phyloP scores from a whole-genome alignment of 2,797 vertebrate genomes.

The Anisognathus igniventris region DNA sequence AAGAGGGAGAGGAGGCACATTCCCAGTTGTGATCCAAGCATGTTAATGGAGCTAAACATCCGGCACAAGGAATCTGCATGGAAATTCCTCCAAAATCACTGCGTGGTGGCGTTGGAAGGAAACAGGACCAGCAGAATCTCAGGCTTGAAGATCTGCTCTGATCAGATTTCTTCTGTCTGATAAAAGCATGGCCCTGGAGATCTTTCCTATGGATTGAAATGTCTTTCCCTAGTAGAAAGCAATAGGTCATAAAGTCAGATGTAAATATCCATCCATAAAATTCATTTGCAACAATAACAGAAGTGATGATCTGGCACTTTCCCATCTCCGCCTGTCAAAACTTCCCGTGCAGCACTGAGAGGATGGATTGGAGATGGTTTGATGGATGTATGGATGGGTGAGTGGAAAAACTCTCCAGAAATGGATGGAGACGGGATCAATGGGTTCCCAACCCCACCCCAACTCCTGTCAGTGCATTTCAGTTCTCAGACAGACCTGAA shows the following conservation, averaged over 20 bases:
- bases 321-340: neutral
- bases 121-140: neutral
- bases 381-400: neutral
- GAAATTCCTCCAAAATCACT: neutral
- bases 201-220: neutral
- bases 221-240: neutral
- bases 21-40: neutral
- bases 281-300: slow-evolving; percentile 31
- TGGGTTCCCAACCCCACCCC: neutral
- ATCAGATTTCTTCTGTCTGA: neutral
- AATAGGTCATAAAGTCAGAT: neutral
- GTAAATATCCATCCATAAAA: slow-evolving; percentile 26
- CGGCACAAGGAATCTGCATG: neutral
- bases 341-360: neutral
- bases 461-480: neutral
- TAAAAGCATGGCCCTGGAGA: neutral
- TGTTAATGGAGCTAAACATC: neutral
- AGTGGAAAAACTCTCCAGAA: neutral
- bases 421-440: neutral
- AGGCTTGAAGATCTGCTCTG: neutral
- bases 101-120: neutral
- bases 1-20: neutral
- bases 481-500: neutral
- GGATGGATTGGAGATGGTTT: slow-evolving; percentile 18
- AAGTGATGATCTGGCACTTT: slow-evolving; percentile 32